Conservation (phyloP, 2,888 invertebrate genomes). For the Cataglyphis rosenhaueri region DNA sequence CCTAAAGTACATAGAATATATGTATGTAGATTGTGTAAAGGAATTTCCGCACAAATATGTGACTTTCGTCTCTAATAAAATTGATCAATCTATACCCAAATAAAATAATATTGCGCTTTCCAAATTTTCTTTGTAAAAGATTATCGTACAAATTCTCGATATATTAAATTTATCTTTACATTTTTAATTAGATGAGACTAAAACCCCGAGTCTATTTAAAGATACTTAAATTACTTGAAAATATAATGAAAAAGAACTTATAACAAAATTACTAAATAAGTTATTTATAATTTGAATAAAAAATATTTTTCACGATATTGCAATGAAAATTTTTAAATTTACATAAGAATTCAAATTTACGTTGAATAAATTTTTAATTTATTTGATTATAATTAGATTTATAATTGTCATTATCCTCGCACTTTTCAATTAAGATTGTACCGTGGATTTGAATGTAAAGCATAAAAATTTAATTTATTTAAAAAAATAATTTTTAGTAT, state of each 20-base stretch:
- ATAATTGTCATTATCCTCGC: no score
- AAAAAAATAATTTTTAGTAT: no score
- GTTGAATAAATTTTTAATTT: no score
- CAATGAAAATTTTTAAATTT: no score
- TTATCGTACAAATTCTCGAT: background rate
- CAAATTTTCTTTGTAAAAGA: background rate
- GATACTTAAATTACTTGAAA: background rate
- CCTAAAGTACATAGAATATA: conserved; percentile 65
- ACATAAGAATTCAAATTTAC: no score
- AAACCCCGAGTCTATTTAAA: background rate
- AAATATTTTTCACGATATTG: no score
- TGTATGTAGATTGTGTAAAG: conserved; percentile 74
- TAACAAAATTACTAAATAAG: no score
- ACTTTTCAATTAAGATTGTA: no score
- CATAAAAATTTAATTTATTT: no score
- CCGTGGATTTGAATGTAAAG: no score
- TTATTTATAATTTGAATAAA: background rate
- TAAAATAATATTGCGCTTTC: background rate
- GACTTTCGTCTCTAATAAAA: conserved; percentile 78
- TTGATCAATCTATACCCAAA: conserved; percentile 67
- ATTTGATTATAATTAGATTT: no score
- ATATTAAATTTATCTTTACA: background rate
- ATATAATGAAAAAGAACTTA: background rate
- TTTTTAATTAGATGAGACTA: background rate
- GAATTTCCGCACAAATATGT: conserved; percentile 74